These are phyloP conservation scores for Pherbina coryleti DNA, from an alignment of 2,888 invertebrate genomes.

Conservation along the genomic window DNA sequence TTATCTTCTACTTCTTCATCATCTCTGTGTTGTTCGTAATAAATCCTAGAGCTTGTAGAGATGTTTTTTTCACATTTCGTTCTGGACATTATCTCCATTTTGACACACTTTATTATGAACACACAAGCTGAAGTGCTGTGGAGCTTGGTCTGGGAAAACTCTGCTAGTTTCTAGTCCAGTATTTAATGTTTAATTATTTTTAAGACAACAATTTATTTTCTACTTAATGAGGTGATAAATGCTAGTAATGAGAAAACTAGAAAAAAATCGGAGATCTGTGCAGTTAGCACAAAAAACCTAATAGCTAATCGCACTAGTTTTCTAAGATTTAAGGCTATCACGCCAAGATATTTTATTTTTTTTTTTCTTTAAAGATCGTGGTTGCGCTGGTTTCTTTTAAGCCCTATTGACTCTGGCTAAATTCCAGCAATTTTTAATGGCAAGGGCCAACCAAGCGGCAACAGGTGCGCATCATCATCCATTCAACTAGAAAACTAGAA, in stretches of 20 bases:
- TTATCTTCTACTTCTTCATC: too few species aligned
- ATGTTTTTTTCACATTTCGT: too few species aligned
- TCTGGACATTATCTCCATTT: too few species aligned
- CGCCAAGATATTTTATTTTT: neutral
- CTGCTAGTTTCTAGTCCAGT: too few species aligned
- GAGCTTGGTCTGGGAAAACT: too few species aligned
- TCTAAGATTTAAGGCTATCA: neutral
- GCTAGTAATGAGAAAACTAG: neutral
- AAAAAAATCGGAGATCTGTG: neutral
- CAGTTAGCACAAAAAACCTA: neutral
- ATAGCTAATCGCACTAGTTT: neutral
- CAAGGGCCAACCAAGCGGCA: neutral
- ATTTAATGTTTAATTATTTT: too few species aligned
- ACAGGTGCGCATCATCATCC: neutral
- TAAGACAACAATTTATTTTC: too few species aligned
- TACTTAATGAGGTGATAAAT: neutral
- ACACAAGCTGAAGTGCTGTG: too few species aligned
- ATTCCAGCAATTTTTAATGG: neutral
- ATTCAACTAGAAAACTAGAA: neutral
- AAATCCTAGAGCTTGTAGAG: too few species aligned
- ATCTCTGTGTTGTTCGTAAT: too few species aligned
- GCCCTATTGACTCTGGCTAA: neutral
- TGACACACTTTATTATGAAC: too few species aligned
- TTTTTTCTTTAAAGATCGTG: neutral
- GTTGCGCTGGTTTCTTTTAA: too few species aligned